These are phyloP conservation scores for Ellobium chinense DNA, from an alignment of 2,888 invertebrate genomes.

Conservation along the genomic window DNA sequence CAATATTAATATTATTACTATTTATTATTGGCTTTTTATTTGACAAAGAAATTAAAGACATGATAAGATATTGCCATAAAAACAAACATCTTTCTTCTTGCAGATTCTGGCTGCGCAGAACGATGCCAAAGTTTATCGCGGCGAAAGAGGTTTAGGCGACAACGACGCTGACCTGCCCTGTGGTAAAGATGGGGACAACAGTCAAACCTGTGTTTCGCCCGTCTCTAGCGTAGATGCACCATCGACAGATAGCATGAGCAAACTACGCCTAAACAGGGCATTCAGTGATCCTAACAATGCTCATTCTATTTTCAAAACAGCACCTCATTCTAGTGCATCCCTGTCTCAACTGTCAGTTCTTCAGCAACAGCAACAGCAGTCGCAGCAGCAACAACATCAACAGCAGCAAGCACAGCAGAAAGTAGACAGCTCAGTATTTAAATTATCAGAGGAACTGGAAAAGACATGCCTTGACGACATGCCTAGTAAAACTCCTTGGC, in stretches of 20 bases:
- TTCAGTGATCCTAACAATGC: constrained; percentile 23
- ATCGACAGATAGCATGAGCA: background rate
- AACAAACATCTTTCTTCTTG: background rate
- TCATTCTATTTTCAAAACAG: background rate
- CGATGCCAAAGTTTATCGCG: background rate
- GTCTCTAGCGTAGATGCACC: constrained; percentile 14
- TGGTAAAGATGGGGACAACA: constrained; percentile 16
- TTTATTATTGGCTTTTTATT: no score
- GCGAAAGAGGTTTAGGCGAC: background rate
- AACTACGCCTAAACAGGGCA: constrained; percentile 5
- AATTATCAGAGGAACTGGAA: constrained; percentile 36
- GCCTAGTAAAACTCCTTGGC: constrained; percentile 27
- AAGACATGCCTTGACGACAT: constrained; percentile 37
- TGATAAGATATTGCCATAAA: no score
- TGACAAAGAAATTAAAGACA: no score
- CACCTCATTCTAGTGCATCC: constrained; percentile 2
- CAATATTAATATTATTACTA: no score
- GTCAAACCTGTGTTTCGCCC: background rate
- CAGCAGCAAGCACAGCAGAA: constrained; percentile 12
- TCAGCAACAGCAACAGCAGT: constrained; percentile 22
- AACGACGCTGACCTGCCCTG: background rate
- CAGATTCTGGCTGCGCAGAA: constrained; percentile 36
- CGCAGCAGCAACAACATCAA: constrained; percentile 5
- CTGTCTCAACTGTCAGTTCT: constrained; percentile 8
- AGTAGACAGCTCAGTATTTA: constrained; percentile 7